These are phyloP conservation scores for Barnardius zonarius DNA, from an alignment of 2,113 vertebrate species.

Conservation along the genomic window DNA sequence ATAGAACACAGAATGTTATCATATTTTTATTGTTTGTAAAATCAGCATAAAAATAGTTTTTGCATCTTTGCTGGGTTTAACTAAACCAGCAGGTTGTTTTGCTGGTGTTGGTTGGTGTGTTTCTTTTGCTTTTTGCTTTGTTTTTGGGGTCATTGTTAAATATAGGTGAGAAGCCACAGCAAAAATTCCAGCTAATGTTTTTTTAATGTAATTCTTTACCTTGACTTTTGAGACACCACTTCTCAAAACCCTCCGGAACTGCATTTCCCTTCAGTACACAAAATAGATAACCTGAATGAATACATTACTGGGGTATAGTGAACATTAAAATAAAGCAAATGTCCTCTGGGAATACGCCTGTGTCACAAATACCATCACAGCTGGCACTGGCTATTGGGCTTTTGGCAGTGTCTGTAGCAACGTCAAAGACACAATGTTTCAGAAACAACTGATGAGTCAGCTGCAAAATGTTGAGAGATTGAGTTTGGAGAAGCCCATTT, in stretches of 20 bases:
- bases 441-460: conserved; percentile 49
- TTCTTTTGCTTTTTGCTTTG: neutral
- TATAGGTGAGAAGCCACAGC: neutral
- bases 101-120: neutral
- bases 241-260: neutral
- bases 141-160: neutral
- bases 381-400: neutral
- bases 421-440: neutral
- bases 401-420: conserved; percentile 21
- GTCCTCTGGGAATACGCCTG: neutral
- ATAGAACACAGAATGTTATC: neutral
- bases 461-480: neutral
- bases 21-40: neutral
- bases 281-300: neutral
- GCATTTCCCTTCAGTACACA: neutral
- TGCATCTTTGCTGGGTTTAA: neutral
- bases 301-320: conserved; percentile 22
- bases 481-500: neutral
- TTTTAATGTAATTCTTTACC: neutral
- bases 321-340: conserved; percentile 38
- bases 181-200: neutral
- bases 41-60: neutral
- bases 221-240: conserved; percentile 42
- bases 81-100: neutral
- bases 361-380: neutral